Conservation (phyloP, 2,113 vertebrate species). For the Corynorhinus townsendii region DNA sequence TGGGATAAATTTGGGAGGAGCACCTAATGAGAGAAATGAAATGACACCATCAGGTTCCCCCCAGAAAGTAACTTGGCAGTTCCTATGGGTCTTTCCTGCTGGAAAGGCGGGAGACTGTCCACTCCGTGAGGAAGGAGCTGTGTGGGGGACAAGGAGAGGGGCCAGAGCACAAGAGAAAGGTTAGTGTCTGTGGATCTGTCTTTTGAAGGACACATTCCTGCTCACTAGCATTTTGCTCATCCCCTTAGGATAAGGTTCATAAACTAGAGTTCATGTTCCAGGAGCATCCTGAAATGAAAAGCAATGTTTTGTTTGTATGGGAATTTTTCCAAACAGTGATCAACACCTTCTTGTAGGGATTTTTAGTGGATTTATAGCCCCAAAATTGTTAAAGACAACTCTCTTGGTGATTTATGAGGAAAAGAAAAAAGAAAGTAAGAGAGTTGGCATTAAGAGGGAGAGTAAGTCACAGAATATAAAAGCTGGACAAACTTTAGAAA, state of each 20-base stretch:
- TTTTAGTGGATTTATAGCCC: neutral
- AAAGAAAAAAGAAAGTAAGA: neutral
- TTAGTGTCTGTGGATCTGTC: rapidly evolving
- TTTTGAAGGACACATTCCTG: rapidly evolving
- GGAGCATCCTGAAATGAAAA: neutral
- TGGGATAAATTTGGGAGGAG: neutral
- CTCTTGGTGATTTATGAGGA: neutral
- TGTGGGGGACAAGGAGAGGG: rapidly evolving
- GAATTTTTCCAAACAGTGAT: neutral
- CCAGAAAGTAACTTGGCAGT: neutral
- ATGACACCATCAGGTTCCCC: neutral
- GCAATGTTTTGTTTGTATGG: neutral
- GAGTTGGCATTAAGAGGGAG: neutral
- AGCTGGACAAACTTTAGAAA: neutral
- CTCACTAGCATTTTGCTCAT: neutral
- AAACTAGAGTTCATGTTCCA: neutral
- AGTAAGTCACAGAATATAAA: neutral
- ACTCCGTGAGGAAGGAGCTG: neutral
- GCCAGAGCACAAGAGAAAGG: neutral
- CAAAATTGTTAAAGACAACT: neutral
- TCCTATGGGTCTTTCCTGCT: neutral
- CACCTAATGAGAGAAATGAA: neutral
- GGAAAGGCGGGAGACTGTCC: neutral
- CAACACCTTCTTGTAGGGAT: neutral
- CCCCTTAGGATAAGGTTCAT: neutral